These are phyloP conservation scores for Apostichopus leukothele DNA, from an alignment of 53 echinoderm and acorn worm species.

Conservation along the genomic window DNA sequence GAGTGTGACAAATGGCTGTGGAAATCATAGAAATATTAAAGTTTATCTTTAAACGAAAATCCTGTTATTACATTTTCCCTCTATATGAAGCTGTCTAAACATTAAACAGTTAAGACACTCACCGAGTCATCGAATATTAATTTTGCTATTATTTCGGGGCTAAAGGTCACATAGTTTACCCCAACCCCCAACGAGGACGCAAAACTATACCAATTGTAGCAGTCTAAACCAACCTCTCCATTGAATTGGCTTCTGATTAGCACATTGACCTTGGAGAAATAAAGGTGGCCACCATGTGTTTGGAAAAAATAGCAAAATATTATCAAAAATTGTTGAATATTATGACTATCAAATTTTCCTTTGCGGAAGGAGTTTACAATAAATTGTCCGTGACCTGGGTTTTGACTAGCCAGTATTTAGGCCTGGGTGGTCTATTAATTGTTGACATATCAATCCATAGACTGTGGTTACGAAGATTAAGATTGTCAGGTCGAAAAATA, in stretches of 20 bases:
- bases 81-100: too few relatives aligned
- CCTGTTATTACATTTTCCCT: too few relatives aligned
- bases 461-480: neutral
- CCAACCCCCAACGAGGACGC: neutral
- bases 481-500: neutral
- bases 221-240: neutral
- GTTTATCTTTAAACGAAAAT: too few relatives aligned
- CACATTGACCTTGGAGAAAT: constrained; percentile 18
- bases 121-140: too few relatives aligned
- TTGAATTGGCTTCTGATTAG: constrained; percentile 13
- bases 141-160: neutral
- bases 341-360: constrained; percentile 28
- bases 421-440: constrained; percentile 25
- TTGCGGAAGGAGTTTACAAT: neutral
- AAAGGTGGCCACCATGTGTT: constrained; percentile 27
- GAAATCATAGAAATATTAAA: too few relatives aligned
- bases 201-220: neutral
- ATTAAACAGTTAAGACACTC: too few relatives aligned
- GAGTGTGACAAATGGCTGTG: too few relatives aligned
- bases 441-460: constrained; percentile 1
- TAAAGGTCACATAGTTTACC: neutral
- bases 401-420: constrained; percentile 1
- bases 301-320: constrained; percentile 2
- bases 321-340: constrained; percentile 14
- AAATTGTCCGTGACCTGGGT: constrained; percentile 26